These are phyloP conservation scores for Gonioctena quinquepunctata DNA, from an alignment of 1,140 invertebrate species.

Conservation along the genomic window DNA sequence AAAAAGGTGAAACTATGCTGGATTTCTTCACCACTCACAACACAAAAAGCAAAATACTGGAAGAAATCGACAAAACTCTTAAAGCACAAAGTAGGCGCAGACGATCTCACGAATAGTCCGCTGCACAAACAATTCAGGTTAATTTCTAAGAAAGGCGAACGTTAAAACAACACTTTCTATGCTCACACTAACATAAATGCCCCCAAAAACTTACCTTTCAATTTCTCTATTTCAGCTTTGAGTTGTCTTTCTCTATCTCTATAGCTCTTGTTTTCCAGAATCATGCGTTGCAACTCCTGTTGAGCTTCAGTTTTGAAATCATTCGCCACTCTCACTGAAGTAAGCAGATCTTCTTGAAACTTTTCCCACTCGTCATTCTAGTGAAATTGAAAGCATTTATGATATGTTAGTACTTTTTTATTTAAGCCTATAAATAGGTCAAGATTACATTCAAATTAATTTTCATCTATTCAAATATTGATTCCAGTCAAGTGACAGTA, in stretches of 20 bases:
- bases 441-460: no score
- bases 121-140: not conserved
- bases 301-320: constrained; percentile 91
- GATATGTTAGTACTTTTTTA: no score
- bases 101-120: not conserved
- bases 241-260: constrained; percentile 75
- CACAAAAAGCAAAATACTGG: not conserved
- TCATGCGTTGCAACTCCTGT: constrained; percentile 78
- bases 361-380: constrained; percentile 87
- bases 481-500: no score
- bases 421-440: no score
- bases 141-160: not conserved
- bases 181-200: not conserved
- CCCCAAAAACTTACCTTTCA: constrained; percentile 65
- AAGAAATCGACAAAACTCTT: not conserved
- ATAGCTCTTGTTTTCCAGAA: constrained; percentile 81
- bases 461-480: no score
- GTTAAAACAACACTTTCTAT: not conserved
- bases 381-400: not conserved
- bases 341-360: constrained; percentile 89
- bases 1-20: not conserved
- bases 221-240: constrained; percentile 79
- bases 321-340: constrained; percentile 92
- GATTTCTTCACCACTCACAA: not conserved
- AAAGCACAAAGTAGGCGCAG: not conserved